phyloP scores from a whole-genome alignment of 2,888 invertebrate species.

The Synergus japonicus region DNA sequence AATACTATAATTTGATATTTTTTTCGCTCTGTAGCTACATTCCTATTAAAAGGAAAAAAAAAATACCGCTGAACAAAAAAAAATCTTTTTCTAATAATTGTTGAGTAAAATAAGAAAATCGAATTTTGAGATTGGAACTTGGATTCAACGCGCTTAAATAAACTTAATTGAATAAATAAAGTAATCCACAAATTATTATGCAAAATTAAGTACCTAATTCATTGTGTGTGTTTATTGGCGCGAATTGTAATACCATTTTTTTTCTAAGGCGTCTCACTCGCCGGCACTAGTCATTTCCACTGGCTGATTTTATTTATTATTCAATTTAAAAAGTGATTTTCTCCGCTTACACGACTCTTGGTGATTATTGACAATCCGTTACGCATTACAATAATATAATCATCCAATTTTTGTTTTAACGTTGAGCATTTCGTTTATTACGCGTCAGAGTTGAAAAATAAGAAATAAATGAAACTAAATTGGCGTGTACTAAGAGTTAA shows the following conservation, averaged over 20 bases:
- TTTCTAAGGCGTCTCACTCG: constrained; percentile 57
- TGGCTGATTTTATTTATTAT: constrained; percentile 64
- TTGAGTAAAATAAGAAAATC: too few species aligned
- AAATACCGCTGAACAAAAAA: too few species aligned
- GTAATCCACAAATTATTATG: constrained; percentile 1
- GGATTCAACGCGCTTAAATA: not conserved
- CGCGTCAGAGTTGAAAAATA: constrained; percentile 48
- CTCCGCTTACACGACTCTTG: constrained; percentile 62
- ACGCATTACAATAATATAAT: constrained; percentile 53
- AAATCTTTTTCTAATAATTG: too few species aligned
- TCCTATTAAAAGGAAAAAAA: too few species aligned
- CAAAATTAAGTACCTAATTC: constrained; percentile 10
- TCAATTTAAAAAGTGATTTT: constrained; percentile 54
- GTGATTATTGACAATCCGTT: constrained; percentile 58
- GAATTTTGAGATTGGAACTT: too few species aligned
- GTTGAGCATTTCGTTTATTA: constrained; percentile 52
- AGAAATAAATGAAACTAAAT: constrained; percentile 46
- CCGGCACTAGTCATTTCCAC: constrained; percentile 62
- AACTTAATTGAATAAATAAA: not conserved
- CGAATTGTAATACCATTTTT: constrained; percentile 17
- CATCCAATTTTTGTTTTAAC: constrained; percentile 55
- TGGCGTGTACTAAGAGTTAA: constrained; percentile 41
- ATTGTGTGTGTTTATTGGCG: not conserved
- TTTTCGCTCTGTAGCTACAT: too few species aligned
- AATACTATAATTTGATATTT: too few species aligned